Evolutionary conservation across 2,113 vertebrate genomes (phyloP), one percentile per base, ranked within the genome.

Genomic region (Callopanchax toddi): DNA sequence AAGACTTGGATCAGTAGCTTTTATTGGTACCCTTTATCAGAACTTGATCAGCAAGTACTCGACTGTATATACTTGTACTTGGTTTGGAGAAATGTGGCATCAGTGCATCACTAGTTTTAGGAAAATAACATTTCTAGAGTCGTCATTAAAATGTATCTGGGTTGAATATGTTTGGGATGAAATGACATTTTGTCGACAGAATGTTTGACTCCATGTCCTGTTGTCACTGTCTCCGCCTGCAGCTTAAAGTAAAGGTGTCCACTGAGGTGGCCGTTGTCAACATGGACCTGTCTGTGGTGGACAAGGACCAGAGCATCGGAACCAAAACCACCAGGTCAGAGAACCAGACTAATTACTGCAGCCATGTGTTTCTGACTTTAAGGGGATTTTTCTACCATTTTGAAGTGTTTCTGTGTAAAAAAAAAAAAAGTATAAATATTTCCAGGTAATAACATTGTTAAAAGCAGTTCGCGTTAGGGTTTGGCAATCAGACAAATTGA

Each of bases 241-340:
- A 99, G 97, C 91, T 99, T 10, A 98, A 96, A 90, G 94, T 99
- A 25, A 99, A 99, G 79, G 96, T 99, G 70, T 99, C 97, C 60
- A 99, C 97, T 3, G 95, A 97, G 87, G 97, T 99, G 63, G 93
- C 95, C 6, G 93, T 99, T 68, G 94, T 92, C 36, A 98, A 95
- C 61, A 96, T 99, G 37, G 97, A 99, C 82, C 94, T 99, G 60
- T 98, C 97, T 71, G 94, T 95, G 0, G 96, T 99, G 86, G 97
- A 99, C 87, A 99, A 97, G 80, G 97, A 99, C 86, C 97, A 99
- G 90, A 99, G 97, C 87, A 99, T 98, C 42, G 95, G 96, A 0
- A 96, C 97, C 52, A 99, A 98, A 89, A 98, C 96, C 17, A 95
- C 92, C 29, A 93, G 95, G 97, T 98, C 81, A 86, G 83, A 32